Evolutionary conservation across 2,888 invertebrate genomes (phyloP).

Genomic region (Acanthococcus lagerstroemiae): DNA sequence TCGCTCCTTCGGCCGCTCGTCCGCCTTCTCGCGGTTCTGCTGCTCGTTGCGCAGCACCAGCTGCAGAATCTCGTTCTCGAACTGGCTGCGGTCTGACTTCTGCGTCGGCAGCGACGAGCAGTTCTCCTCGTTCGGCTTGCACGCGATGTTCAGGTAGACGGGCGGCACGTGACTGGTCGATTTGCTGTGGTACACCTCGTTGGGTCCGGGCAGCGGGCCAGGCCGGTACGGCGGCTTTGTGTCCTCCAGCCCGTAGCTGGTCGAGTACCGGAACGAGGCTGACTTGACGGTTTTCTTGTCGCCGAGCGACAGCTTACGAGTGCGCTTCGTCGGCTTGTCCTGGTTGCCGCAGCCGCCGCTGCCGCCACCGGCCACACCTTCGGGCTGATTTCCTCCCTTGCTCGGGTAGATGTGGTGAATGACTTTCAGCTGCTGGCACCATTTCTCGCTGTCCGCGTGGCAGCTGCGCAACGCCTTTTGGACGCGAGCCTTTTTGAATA

Average conservation of each 20-base stretch:
- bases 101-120: slow-evolving; percentile 23
- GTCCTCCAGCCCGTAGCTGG: slow-evolving; percentile 25
- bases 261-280: slow-evolving; percentile 42
- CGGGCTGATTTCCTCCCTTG: slow-evolving; percentile 34
- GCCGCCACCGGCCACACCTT: slow-evolving; percentile 12
- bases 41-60: slow-evolving; percentile 8
- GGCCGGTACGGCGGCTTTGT: slow-evolving; percentile 7
- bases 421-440: slow-evolving; percentile 41
- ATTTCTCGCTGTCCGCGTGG: slow-evolving; percentile 42
- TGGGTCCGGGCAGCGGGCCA: not conserved
- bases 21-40: not conserved
- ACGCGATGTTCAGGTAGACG: slow-evolving; percentile 22
- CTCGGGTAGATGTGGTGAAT: slow-evolving; percentile 38
- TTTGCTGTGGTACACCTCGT: not conserved
- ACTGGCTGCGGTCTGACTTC: slow-evolving; percentile 13
- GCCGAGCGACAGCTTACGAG: slow-evolving; percentile 33
- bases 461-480: slow-evolving; percentile 46
- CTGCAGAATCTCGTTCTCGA: slow-evolving; percentile 26
- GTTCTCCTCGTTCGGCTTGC: slow-evolving; percentile 17
- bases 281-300: slow-evolving; percentile 40
- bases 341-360: slow-evolving; percentile 31
- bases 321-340: slow-evolving; percentile 39
- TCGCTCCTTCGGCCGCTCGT: not conserved
- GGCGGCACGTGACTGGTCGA: slow-evolving; percentile 3
- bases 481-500: slow-evolving; percentile 45